Percentiles rank a stretch among this genome's conserved stretches.
phyloP scores from a whole-genome alignment of 2,113 vertebrate genomes.

The Mugil cephalus region DNA sequence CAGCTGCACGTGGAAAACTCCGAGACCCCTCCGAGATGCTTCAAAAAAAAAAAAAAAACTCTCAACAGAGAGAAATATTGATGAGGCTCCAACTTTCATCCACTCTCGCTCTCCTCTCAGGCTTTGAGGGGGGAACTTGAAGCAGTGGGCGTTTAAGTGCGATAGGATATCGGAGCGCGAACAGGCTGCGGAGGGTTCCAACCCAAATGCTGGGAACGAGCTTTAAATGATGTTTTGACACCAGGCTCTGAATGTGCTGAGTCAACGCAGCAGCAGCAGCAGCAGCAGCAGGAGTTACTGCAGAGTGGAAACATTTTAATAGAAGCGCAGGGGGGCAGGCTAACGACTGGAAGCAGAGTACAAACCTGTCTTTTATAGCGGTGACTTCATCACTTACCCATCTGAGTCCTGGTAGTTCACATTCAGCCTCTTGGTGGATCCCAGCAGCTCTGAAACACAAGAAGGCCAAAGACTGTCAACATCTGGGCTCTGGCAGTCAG shows the following conservation, averaged over 20 bases:
- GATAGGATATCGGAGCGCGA: not conserved
- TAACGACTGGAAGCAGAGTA: no score
- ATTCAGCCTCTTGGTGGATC: constrained; percentile 84
- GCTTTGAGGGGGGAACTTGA: not conserved
- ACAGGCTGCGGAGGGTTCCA: not conserved
- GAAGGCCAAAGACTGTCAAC: constrained; percentile 10
- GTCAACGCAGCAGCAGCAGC: not conserved
- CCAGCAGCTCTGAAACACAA: constrained; percentile 81
- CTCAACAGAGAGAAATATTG: constrained; percentile 52
- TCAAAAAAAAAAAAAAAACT: not conserved
- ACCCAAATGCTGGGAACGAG: rapidly evolving
- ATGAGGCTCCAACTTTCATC: constrained; percentile 27
- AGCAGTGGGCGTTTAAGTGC: not conserved
- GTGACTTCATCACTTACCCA: constrained; percentile 74
- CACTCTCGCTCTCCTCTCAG: constrained; percentile 16
- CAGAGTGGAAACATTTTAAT: constrained; percentile 41
- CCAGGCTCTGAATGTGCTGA: not conserved
- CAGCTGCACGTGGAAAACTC: no score
- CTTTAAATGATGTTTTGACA: constrained; percentile 8
- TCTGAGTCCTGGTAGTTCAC: constrained; percentile 86
- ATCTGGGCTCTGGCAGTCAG: no score
- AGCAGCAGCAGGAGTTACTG: not conserved
- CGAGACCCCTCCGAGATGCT: no score
- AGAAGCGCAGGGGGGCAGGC: constrained; percentile 3
- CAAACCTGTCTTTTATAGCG: not conserved